Base-by-base conservation (phyloP, 37 sponge, comb jelly and placozoan genomes). In the Diacarnus erythraeanus region DNA sequence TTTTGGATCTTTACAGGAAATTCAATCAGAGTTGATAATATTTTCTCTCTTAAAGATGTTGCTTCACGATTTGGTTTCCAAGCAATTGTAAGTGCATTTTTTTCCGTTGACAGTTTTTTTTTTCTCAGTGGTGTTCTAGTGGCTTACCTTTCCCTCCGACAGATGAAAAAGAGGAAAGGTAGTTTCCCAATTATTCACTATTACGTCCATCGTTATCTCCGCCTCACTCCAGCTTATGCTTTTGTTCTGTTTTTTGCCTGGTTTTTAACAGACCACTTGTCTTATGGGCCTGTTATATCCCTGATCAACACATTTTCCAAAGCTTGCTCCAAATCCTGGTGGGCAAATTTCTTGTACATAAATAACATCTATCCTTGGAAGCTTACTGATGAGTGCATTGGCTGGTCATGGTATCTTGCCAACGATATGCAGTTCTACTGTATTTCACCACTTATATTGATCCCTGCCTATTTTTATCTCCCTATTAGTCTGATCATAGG, bases 401-500 rank as follows among this genome's bases (percentile, higher is more conserved):
- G 80, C 15, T 94, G 95, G 95, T 59, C 87, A 0, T 97, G 94
- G 94, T 97, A 97, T 51, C 80, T 97, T 26, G 92, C 95, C 20
- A 86, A 83, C 77, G 97, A 97, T 58, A 94, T 94, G 89, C 97
- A 97, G 78, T 92, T 97, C 69, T 91, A 75, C 63, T 27, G 94
- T 58, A 73, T 94, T 27, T 75, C 90, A 83, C 97, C 97, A 21
- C 27, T 89, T 0, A 63, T 97, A 25, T 30, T 97, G 33, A 66
- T 89, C 10, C 90, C 90, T 1, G 44, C 86, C 35, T 87, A 80
- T 57, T 57, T 38, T 76, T 76, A 72, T 3, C 74, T 86, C 27
- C 85, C 91, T 4, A 21, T 84, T 21, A 85, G 90, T 27, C 58
- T 90, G 6, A 47, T 56, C 18, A 37, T 76, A 22, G 15, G 47